A percentile compares a stretch with the other conserved stretches of the same genome.
These are phyloP conservation scores for Chrysolina haemoptera DNA, from an alignment of 2,888 invertebrate species.

Conservation along the genomic window DNA sequence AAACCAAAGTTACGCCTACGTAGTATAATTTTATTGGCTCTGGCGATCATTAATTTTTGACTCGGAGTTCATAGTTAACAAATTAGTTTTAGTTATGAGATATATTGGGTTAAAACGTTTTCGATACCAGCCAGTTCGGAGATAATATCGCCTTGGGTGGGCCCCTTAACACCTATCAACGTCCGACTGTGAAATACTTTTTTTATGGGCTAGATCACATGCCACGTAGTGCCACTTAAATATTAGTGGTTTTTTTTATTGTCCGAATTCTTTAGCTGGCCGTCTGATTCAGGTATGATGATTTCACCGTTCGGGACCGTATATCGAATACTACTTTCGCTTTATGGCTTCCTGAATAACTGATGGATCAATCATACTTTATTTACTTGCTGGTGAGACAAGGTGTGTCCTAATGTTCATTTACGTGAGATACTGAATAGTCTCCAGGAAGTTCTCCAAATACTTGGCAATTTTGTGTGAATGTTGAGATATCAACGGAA, in stretches of 20 bases:
- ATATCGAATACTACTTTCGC: slow-evolving; percentile 5
- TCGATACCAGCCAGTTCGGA: slow-evolving; percentile 32
- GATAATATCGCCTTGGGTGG: slow-evolving; percentile 39
- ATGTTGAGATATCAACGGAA: no score
- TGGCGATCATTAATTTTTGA: slow-evolving; percentile 59
- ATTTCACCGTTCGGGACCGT: not conserved
- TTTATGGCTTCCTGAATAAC: slow-evolving; percentile 19
- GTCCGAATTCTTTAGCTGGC: slow-evolving; percentile 13
- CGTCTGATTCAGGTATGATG: not conserved
- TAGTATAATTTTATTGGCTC: slow-evolving; percentile 60
- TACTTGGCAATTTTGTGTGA: no score
- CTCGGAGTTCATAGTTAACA: slow-evolving; percentile 40
- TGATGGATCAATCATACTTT: slow-evolving; percentile 12
- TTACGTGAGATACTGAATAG: not conserved
- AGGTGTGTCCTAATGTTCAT: not conserved
- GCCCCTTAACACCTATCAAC: slow-evolving; percentile 40
- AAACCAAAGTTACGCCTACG: slow-evolving; percentile 59
- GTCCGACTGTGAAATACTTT: slow-evolving; percentile 21
- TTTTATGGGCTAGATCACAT: slow-evolving; percentile 12
- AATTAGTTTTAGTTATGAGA: slow-evolving; percentile 41
- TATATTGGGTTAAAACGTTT: slow-evolving; percentile 42
- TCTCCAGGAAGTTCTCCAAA: not conserved
- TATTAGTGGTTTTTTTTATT: slow-evolving; percentile 20
- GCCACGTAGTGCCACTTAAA: slow-evolving; percentile 12
- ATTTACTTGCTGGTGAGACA: not conserved